Base-by-base conservation (phyloP, 2,888 invertebrate genomes). In the Hyalella azteca region DNA sequence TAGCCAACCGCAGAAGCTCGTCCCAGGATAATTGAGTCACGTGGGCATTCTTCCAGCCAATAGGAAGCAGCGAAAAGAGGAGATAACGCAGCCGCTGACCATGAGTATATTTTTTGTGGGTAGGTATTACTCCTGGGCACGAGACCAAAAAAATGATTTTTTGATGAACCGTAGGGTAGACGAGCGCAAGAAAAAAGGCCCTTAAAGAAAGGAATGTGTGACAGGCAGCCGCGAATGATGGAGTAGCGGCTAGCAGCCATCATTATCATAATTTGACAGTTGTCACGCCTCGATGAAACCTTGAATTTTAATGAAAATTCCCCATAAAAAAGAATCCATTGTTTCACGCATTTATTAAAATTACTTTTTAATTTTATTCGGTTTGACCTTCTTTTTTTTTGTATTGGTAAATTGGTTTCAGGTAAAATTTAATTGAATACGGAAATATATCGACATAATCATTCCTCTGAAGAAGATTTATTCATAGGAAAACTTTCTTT, bases 1-100 rank as follows among this genome's bases (percentile, higher is more conserved):
- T 39, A 13, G 19, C 66, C 66, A 66, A 66, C 66, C 66, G 66
- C 66, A 66, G 29, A 36, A 32, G 66, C 66, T 39, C 66, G 36
- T 66, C 29, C 66, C 66, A 66, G 66, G 66, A 66, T 66, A 66
- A 66, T 66, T 66, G 36, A n/a, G 32, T 66, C 66, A 66, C 66
- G 66, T 66, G 66, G 66, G 36, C 29, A 7, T 39, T 29, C 13
- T 1, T 7, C 15, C 39, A 66, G 66, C 66, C 66, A 66, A 66
- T 66, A 66, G 66, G 36, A 19, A 36, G 36, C 11, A 15, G 22
- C 66, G n/a, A 7, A 15, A 15, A 19, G 36, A 13, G 32, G 66
- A 66, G 66, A 66, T 22, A 36, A 66, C 66, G 36, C 36, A 36
- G 66, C 66, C 66, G 19, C 15, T 29, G 29, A 36, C 36, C 36